A percentile compares a stretch with the other conserved stretches of the same genome.
Evolutionary conservation across 2,797 vertebrate genomes (phyloP).

Genomic region (Psittacula echo): DNA sequence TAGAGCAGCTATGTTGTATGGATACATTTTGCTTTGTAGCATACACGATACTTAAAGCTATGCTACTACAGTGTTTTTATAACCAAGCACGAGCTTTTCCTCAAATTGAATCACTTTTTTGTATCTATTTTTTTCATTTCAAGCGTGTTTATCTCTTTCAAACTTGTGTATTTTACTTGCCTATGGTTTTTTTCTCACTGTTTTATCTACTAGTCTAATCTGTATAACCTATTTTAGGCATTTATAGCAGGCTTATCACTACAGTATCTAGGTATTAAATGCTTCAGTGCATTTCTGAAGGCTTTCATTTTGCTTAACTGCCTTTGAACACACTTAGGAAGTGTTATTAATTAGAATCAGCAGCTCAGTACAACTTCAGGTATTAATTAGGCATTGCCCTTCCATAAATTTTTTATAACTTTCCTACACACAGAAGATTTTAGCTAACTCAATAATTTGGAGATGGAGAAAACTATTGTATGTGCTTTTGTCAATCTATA

Average conservation of each 20-base stretch:
- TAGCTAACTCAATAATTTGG: conserved; percentile 41
- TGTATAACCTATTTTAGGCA: conserved; percentile 42
- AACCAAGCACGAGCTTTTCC: not conserved
- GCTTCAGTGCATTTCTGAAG: conserved; percentile 50
- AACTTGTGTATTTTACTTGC: not conserved
- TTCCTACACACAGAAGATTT: conserved; percentile 26
- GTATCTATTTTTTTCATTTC: not conserved
- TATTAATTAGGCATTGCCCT: conserved; percentile 52
- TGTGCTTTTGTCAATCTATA: conserved; percentile 19
- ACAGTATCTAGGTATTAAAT: conserved; percentile 42
- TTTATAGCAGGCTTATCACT: conserved; percentile 34
- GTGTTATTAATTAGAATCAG: conserved; percentile 62
- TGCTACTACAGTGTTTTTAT: not conserved
- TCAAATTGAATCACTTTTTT: not conserved
- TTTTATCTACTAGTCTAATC: conserved; percentile 48
- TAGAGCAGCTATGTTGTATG: not conserved
- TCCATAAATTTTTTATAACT: conserved; percentile 24
- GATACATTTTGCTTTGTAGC: not conserved
- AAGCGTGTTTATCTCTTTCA: not conserved
- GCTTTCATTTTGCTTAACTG: conserved; percentile 56
- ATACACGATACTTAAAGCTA: not conserved
- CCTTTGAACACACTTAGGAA: conserved; percentile 53
- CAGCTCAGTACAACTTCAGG: conserved; percentile 36
- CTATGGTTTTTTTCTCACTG: not conserved
- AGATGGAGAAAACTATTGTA: not conserved